phyloP scores from a whole-genome alignment of 2,797 vertebrate genomes.

The Lacerta agilis region DNA sequence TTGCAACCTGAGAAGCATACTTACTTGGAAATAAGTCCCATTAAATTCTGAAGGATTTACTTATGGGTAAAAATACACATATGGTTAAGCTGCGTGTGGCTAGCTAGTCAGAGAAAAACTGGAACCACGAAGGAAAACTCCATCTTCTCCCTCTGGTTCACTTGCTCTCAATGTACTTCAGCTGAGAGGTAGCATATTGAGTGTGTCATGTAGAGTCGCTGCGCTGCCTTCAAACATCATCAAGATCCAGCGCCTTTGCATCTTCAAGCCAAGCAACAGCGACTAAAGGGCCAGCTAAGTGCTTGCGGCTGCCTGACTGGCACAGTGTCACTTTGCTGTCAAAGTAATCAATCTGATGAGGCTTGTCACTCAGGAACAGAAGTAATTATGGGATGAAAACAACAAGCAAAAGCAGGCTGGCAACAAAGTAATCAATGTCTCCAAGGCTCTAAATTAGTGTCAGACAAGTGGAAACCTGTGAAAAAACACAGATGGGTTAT shows the following conservation, averaged over 20 bases:
- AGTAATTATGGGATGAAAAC: constrained; percentile 39
- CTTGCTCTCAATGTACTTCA: constrained; percentile 25
- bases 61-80: not conserved
- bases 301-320: not conserved
- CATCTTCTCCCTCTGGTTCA: not conserved
- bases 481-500: not conserved
- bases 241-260: constrained; percentile 35
- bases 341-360: constrained; percentile 45
- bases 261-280: constrained; percentile 29
- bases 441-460: constrained; percentile 16
- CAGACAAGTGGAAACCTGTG: not conserved
- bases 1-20: not conserved
- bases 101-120: not conserved
- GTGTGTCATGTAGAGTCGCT: constrained; percentile 37
- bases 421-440: not conserved
- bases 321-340: constrained; percentile 37
- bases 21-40: not conserved
- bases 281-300: constrained; percentile 49
- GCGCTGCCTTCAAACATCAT: constrained; percentile 36
- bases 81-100: not conserved
- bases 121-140: not conserved
- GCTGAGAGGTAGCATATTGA: constrained; percentile 39
- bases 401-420: constrained; percentile 23
- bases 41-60: not conserved
- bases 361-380: constrained; percentile 40